Percentiles rank a stretch among this genome's conserved stretches.
These are phyloP conservation scores for Catocala fraxini DNA, from an alignment of 2,888 invertebrate species.

Conservation along the genomic window DNA sequence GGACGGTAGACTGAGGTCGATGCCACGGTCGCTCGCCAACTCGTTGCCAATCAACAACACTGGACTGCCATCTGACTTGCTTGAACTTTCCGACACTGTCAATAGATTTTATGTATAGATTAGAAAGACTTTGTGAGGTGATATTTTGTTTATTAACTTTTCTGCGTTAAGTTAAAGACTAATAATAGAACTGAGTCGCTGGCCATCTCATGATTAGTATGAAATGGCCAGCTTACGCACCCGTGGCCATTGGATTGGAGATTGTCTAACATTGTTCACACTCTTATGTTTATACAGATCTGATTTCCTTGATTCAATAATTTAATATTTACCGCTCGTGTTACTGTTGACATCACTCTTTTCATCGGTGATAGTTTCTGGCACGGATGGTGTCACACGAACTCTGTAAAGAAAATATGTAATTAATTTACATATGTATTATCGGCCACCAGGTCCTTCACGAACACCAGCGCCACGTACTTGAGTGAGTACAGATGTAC, in stretches of 20 bases:
- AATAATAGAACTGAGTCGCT: no score
- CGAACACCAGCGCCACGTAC: slow-evolving; percentile 94
- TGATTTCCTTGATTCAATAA: background rate
- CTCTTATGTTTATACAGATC: no score
- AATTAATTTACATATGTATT: no score
- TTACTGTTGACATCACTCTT: slow-evolving; percentile 80
- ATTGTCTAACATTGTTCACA: no score
- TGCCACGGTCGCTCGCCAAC: slow-evolving; percentile 78
- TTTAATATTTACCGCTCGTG: slow-evolving; percentile 67
- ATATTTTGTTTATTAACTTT: no score
- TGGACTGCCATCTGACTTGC: slow-evolving; percentile 76
- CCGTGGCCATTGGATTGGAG: no score
- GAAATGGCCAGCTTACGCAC: no score
- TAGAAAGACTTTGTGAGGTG: no score
- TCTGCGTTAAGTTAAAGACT: no score
- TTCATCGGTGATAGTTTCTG: slow-evolving; percentile 78
- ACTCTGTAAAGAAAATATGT: slow-evolving; percentile 56
- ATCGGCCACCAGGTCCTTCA: slow-evolving; percentile 83
- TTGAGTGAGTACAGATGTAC: slow-evolving; percentile 76
- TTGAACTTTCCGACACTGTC: slow-evolving; percentile 70
- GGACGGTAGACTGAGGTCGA: slow-evolving; percentile 82
- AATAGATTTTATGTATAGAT: no score
- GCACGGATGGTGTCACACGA: slow-evolving; percentile 70
- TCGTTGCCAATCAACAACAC: slow-evolving; percentile 92
- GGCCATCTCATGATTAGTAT: no score